Base-by-base conservation (phyloP, 1,140 invertebrate species). In the Aphelinus atriplicis region DNA sequence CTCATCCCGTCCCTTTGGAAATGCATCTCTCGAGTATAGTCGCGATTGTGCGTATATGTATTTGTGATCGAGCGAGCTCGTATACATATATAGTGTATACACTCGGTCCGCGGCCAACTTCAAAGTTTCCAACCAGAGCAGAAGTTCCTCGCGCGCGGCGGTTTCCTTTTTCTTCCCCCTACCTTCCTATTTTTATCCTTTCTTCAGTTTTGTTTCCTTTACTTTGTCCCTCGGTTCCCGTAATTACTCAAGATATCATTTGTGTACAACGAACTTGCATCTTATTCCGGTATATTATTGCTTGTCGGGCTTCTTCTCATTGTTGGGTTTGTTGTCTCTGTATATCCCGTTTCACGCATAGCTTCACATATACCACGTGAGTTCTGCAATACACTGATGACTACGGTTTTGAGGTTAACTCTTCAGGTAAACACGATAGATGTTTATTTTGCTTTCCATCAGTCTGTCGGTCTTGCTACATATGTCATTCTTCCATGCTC, bases 351-450 rank as follows among this genome's bases (percentile, higher is more conserved):
- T 26, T 26, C 26, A 26, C 9, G 5, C 26, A 43, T 67, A 65
- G 3, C 48, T 5, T 63, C 48, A 7, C 10, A 63, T 63, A n/a
- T 46, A 58, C 66, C 72, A 74, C 72, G 72, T 74, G 72, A 74
- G 65, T 67, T 73, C 26, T 26, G 26, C 26, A 26, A 26, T 26
- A 26, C 26, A 26, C 26, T 57, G 53, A 48, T 50, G 51, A 68
- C 65, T 74, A 48, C 42, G 48, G n/a, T 68, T 73, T 74, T 68
- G 65, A 74, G 72, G 72, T 74, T 74, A 74, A 63, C 51, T 68
- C 55, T 5, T 3, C 7, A 57, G 62, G 7, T 64, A 57, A 50
- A 7, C 1, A 1, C 26, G 45, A 26, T 26, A 26, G 26, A 51
- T 48, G 60, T 46, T 53, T 62, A 71, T 68, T 48, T 26, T 61